Evolutionary conservation across 2,113 vertebrate species (phyloP), one percentile per base, ranked within the genome.

Genomic region (Elanus axillaris): DNA sequence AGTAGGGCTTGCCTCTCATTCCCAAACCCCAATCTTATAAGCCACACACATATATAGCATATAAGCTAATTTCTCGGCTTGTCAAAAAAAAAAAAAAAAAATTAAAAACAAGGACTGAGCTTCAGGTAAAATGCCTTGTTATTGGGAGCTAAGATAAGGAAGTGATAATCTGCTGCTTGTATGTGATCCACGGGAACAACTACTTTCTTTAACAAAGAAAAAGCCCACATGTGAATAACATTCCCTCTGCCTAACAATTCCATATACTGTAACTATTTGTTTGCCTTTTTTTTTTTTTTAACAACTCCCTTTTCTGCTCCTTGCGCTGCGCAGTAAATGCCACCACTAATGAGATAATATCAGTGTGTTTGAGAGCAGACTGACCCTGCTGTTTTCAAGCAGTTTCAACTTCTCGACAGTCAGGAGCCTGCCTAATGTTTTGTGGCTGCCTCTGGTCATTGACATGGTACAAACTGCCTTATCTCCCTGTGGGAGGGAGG

Each of bases 401-500:
- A 86, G 90, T 60, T 97, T 96, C 85, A 73, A 90, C 94, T 94
- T 95, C 95, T 97, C 95, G 97, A 97, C 98, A 97, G 97, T 86
- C 96, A 95, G 98, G 97, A 98, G 97, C 97, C 97, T 94, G 97
- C 87, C 90, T 98, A 98, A 97, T 98, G 97, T 97, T 97, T 96
- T 97, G 96, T 83, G 97, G 96, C 96, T 96, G 97, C 89, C 88
- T 96, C 96, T 98, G 97, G 97, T 97, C 97, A 98, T 91, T 97
- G 98, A 97, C 97, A 97, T 92, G 96, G 95, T 97, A 97, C 96
- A 97, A 96, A 94, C 86, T 79, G 95, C 96, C 96, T 98, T 98
- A 97, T 98, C 97, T 97, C 94, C 89, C 88, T 64, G 91, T 76
- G 92, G 93, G 97, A 96, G 94, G 84, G 69, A 96, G 86, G 87